A percentile compares a stretch with the other conserved stretches of the same genome.
These are phyloP conservation scores for Magallana gigas DNA, from an alignment of 1,140 invertebrate genomes.

Conservation along the genomic window DNA sequence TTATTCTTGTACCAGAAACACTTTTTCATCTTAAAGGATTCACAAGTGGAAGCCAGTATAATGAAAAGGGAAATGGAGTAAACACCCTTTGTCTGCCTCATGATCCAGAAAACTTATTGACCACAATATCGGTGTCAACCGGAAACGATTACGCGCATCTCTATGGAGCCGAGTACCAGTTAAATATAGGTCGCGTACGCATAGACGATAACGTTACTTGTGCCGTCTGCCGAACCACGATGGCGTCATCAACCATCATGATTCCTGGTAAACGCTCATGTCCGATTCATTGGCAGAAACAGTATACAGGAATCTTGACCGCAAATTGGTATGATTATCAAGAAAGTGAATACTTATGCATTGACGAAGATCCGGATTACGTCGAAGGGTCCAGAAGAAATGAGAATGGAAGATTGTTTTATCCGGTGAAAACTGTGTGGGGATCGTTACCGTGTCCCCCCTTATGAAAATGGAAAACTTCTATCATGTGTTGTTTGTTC, in stretches of 20 bases:
- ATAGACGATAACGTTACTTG: slow-evolving; percentile 43
- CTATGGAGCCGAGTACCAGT: slow-evolving; percentile 48
- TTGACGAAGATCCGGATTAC: slow-evolving; percentile 42
- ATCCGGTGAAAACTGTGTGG: slow-evolving; percentile 43
- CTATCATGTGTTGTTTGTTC: slow-evolving; percentile 49
- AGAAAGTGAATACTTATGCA: slow-evolving; percentile 22
- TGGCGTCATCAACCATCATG: slow-evolving; percentile 34
- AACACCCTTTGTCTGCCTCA: slow-evolving; percentile 41
- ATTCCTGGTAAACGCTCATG: slow-evolving; percentile 49
- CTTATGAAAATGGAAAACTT: slow-evolving; percentile 28
- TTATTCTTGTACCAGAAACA: no score
- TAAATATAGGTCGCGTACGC: not conserved
- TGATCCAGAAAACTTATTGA: slow-evolving; percentile 25
- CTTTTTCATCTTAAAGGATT: not conserved
- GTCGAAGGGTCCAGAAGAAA: slow-evolving; percentile 28
- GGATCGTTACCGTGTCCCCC: slow-evolving; percentile 55
- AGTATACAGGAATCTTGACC: slow-evolving; percentile 35
- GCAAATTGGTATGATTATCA: not conserved
- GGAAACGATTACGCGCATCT: not conserved
- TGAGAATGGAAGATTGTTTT: slow-evolving; percentile 51
- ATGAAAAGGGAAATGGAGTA: not conserved
- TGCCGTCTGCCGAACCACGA: slow-evolving; percentile 28
- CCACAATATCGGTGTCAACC: not conserved
- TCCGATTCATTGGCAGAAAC: slow-evolving; percentile 39
- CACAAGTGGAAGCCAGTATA: not conserved